Conservation (phyloP, 2,797 vertebrate genomes). For the Ceyx erithaca region DNA sequence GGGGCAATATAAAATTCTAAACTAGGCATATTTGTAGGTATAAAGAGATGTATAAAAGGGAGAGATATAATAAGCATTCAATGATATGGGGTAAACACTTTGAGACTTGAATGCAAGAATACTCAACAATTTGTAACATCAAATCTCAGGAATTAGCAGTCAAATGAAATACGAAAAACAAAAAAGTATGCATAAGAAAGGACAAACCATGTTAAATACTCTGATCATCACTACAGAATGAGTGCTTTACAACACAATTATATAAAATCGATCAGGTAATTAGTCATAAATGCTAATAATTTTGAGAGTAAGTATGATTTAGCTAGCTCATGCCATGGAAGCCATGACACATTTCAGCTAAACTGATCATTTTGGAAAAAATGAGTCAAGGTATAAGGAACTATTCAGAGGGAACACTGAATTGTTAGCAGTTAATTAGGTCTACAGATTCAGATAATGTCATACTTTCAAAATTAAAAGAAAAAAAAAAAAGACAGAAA, state of each 20-base stretch:
- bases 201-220: constrained; percentile 9
- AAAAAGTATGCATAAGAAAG: background rate
- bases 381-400: constrained; percentile 19
- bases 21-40: constrained; percentile 10
- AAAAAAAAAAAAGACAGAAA: background rate
- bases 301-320: background rate
- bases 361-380: constrained; percentile 27
- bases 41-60: constrained; percentile 49
- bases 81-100: background rate
- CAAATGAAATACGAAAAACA: constrained; percentile 10
- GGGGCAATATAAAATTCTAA: constrained; percentile 28
- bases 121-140: constrained; percentile 28
- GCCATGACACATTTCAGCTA: background rate
- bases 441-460: background rate
- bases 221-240: background rate
- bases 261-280: background rate
- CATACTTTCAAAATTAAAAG: background rate
- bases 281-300: background rate
- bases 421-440: constrained; percentile 34
- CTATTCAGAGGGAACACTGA: constrained; percentile 3
- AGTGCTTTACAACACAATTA: background rate
- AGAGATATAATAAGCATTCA: constrained; percentile 17
- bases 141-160: constrained; percentile 2
- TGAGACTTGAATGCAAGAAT: constrained; percentile 53
- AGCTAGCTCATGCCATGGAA: background rate